Evolutionary conservation across 2,113 vertebrate genomes (phyloP), one percentile per base, ranked within the genome.

Genomic region (Empidonax alnorum): DNA sequence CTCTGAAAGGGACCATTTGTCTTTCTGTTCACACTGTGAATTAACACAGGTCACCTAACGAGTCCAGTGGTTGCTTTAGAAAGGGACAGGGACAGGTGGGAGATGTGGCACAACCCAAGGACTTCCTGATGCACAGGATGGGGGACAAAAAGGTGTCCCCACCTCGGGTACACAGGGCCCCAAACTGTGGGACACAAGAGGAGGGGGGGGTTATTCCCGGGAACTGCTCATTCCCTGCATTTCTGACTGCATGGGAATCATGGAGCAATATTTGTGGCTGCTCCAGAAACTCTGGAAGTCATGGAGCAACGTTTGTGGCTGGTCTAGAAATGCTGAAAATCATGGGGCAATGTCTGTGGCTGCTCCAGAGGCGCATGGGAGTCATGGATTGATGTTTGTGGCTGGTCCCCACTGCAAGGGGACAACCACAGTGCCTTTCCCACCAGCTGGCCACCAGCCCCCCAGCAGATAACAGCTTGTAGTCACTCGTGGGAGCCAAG

Each of bases 211-310:
- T 55, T 37, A 47, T 5, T 3, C 55, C 6, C 1, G 24, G 15
- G 19, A n/a, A n/a, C 23, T 0, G 1, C 76, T 76, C 49, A 27
- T n/a, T 8, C 41, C 53, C 10, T 0, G 1, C 19, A 12, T 27
- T 46, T 42, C 31, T 20, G 28, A 59, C 14, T 42, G 49, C n/a
- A 2, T 0, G 2, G 66, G 42, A 52, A 28, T 52, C 27, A 17
- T 30, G 27, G 50, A 52, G 50, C 27, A 52, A 30, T 6, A 5
- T 17, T 18, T 52, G 50, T 27, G 14, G 50, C 27, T 30, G 50
- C 4, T 28, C 27, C 15, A 52, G 50, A 52, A 12, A 27, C 13
- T 13, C 5, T 27, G 25, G 25, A 50, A 52, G 9, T 52, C 25
- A 28, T 52, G 25, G 25, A 52, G 14, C 8, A 52, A 50, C 15